These are phyloP conservation scores for Amblyjoppa fuscipennis DNA, from an alignment of 2,888 invertebrate genomes.

Conservation along the genomic window DNA sequence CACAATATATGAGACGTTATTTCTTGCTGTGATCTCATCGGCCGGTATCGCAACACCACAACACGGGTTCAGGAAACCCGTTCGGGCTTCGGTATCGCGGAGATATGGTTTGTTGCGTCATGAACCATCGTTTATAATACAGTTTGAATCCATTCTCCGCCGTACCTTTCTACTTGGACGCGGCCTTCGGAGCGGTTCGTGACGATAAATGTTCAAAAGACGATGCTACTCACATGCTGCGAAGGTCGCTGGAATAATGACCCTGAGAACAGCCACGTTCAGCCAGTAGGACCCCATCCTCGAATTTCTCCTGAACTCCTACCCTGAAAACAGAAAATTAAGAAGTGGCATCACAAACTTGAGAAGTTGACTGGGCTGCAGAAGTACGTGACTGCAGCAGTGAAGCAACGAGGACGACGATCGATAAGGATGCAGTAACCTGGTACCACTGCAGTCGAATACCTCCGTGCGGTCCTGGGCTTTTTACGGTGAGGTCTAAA, in stretches of 20 bases:
- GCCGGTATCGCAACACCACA: background rate
- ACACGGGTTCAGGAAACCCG: slow-evolving; percentile 1
- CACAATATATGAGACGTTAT: background rate
- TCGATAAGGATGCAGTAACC: slow-evolving; percentile 63
- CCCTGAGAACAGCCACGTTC: slow-evolving; percentile 85
- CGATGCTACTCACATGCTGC: slow-evolving; percentile 85
- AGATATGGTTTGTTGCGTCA: slow-evolving; percentile 40
- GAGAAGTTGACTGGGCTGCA: background rate
- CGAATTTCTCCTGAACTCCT: slow-evolving; percentile 70
- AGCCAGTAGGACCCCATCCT: slow-evolving; percentile 86
- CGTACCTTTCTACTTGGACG: background rate
- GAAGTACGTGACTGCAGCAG: slow-evolving; percentile 17
- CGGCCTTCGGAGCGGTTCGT: background rate
- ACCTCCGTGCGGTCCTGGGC: slow-evolving; percentile 53
- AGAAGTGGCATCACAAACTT: background rate
- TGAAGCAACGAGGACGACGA: slow-evolving; percentile 22
- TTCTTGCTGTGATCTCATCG: slow-evolving; percentile 46
- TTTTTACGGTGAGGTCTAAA: slow-evolving; percentile 48
- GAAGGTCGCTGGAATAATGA: slow-evolving; percentile 86
- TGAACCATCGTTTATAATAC: slow-evolving; percentile 9
- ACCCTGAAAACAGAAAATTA: slow-evolving; percentile 73
- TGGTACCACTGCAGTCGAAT: slow-evolving; percentile 69
- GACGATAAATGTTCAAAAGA: slow-evolving; percentile 2
- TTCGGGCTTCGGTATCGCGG: slow-evolving; percentile 26
- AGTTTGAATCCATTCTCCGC: background rate